A percentile compares a stretch with the other conserved stretches of the same genome.
phyloP scores from a whole-genome alignment of 2,113 vertebrate species.

The Entomyzon cyanotis region DNA sequence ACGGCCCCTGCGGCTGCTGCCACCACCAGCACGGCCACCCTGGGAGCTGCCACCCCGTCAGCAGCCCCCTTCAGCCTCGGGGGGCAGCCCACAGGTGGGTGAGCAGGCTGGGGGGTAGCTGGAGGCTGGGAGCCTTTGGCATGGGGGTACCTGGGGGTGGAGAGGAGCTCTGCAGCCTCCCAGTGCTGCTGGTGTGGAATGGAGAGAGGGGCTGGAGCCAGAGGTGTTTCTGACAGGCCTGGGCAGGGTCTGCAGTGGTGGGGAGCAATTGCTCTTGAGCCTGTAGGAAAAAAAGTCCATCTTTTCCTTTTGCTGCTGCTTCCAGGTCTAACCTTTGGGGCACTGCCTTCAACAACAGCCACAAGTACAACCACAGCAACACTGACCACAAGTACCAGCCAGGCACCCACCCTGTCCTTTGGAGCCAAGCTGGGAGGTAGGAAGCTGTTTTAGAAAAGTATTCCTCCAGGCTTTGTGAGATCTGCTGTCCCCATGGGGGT shows the following conservation, averaged over 20 bases:
- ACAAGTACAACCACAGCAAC: neutral
- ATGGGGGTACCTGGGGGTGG: fast-evolving
- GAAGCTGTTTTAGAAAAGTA: neutral
- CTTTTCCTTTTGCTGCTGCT: neutral
- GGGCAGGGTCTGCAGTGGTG: neutral
- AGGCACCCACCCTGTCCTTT: conserved; percentile 73
- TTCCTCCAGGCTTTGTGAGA: neutral
- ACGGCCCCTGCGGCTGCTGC: conserved; percentile 32
- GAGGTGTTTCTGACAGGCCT: fast-evolving
- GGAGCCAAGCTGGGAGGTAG: conserved; percentile 80
- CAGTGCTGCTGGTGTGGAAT: neutral
- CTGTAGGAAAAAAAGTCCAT: neutral
- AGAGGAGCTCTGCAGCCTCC: neutral
- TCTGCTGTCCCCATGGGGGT: neutral
- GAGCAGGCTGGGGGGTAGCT: neutral
- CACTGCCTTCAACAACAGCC: conserved; percentile 1
- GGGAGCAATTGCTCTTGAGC: neutral
- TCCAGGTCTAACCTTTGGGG: conserved; percentile 54
- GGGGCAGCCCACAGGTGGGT: conserved; percentile 59
- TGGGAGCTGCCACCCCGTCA: conserved; percentile 43
- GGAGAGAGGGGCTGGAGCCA: neutral
- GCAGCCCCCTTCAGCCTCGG: conserved; percentile 62
- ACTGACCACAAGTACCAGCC: neutral
- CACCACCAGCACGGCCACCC: conserved; percentile 28
- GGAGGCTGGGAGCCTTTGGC: neutral